Percentiles rank a stretch among this genome's conserved stretches.
Conservation (phyloP, 2,888 invertebrate species). For the Callinectes sapidus region DNA sequence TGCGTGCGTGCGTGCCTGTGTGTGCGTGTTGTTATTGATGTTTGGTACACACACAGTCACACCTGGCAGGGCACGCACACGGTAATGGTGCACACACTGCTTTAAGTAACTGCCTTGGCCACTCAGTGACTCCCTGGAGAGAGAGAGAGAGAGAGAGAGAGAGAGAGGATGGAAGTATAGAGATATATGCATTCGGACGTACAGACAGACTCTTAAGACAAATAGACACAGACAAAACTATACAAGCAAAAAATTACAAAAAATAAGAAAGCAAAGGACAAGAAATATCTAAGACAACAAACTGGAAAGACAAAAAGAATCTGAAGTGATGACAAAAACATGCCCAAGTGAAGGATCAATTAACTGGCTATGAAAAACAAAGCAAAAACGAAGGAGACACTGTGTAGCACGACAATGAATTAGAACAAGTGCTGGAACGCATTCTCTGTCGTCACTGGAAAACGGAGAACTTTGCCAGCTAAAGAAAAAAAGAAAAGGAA, state of each 20-base stretch:
- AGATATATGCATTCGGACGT: background rate
- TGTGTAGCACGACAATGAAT: background rate
- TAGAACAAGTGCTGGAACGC: background rate
- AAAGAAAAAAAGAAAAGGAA: background rate
- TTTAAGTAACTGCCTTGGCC: background rate
- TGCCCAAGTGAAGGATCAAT: background rate
- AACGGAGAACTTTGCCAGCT: background rate
- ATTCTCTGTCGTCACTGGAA: background rate
- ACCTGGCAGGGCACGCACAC: background rate
- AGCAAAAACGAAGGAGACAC: background rate
- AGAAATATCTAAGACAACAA: background rate
- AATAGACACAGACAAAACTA: background rate
- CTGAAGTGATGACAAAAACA: background rate
- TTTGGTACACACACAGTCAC: background rate
- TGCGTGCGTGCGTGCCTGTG: background rate
- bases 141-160: constrained; percentile 18
- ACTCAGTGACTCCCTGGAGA: background rate
- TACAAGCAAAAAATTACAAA: background rate
- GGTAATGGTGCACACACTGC: background rate
- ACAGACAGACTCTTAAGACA: background rate
- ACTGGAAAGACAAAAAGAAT: background rate
- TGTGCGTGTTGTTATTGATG: background rate
- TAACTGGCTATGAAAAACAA: background rate
- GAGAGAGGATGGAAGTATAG: background rate
- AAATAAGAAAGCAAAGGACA: background rate